phyloP scores from a whole-genome alignment of 2,888 invertebrate species.

The Sclerodermus sp. region DNA sequence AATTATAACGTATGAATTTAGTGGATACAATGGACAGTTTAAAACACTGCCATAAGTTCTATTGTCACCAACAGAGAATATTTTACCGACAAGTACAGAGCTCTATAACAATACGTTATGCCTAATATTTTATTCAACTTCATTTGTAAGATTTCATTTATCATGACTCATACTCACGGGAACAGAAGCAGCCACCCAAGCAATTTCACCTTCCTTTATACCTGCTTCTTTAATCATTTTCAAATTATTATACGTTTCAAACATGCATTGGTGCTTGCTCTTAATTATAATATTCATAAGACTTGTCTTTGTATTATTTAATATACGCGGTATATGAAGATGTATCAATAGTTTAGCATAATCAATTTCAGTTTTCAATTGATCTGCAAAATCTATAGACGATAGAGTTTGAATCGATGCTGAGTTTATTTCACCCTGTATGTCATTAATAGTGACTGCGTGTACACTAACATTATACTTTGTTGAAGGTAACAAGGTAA shows the following conservation, averaged over 20 bases:
- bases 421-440: no score
- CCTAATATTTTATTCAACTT: background rate
- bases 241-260: constrained; percentile 9
- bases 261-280: constrained; percentile 15
- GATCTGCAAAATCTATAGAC: constrained; percentile 13
- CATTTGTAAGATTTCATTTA: background rate
- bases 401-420: constrained; percentile 10
- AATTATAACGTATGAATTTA: constrained; percentile 23
- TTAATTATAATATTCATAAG: constrained; percentile 22
- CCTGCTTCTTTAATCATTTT: background rate
- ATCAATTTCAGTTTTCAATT: constrained; percentile 6
- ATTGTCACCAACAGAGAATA: constrained; percentile 32
- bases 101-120: constrained; percentile 12
- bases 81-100: constrained; percentile 8
- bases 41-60: constrained; percentile 8
- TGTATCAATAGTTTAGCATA: constrained; percentile 16
- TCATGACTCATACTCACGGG: constrained; percentile 15
- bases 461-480: constrained; percentile 22
- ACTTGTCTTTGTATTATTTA: constrained; percentile 25
- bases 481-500: constrained; percentile 28
- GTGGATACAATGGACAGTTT: constrained; percentile 26
- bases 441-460: constrained; percentile 16
- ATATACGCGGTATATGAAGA: constrained; percentile 28
- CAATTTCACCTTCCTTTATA: constrained; percentile 10
- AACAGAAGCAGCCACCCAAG: constrained; percentile 22